Evolutionary conservation across 2,888 invertebrate species (phyloP).

Genomic region (Drosophila infuscata): DNA sequence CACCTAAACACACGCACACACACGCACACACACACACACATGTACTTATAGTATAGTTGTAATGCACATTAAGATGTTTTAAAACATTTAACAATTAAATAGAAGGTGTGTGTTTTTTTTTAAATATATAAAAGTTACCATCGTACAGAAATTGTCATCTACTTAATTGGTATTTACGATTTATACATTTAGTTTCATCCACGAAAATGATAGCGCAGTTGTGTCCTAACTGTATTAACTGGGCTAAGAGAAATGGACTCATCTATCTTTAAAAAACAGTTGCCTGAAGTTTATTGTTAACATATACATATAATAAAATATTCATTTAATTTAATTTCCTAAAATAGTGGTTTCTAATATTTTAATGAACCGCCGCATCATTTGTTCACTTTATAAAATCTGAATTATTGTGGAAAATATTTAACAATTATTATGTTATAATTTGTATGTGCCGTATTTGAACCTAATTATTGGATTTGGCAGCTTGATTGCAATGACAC

Average conservation of each 20-base stretch:
- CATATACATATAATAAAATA: not conserved
- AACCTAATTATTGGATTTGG: not conserved
- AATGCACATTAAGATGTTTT: slow-evolving; percentile 69
- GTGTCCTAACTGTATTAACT: not conserved
- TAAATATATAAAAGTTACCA: not conserved
- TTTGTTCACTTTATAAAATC: not conserved
- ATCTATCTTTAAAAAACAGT: not conserved
- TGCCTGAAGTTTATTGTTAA: not conserved
- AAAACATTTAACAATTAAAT: slow-evolving; percentile 32
- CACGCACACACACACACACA: not conserved
- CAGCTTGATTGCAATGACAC: not conserved
- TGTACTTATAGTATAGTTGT: slow-evolving; percentile 30
- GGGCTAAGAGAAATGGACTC: not conserved
- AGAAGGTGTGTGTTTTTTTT: slow-evolving; percentile 3
- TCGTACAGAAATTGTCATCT: not conserved
- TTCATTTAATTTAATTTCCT: too few relatives aligned
- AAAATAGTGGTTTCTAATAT: not conserved
- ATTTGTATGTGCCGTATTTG: not conserved
- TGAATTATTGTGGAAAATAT: not conserved
- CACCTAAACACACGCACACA: not conserved
- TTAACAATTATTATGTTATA: not conserved
- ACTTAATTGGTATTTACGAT: not conserved
- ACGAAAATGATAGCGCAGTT: not conserved
- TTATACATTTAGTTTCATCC: not conserved
- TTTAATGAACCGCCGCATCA: not conserved